Base-by-base conservation (phyloP, 2,113 vertebrate species). In the Scomber colias region DNA sequence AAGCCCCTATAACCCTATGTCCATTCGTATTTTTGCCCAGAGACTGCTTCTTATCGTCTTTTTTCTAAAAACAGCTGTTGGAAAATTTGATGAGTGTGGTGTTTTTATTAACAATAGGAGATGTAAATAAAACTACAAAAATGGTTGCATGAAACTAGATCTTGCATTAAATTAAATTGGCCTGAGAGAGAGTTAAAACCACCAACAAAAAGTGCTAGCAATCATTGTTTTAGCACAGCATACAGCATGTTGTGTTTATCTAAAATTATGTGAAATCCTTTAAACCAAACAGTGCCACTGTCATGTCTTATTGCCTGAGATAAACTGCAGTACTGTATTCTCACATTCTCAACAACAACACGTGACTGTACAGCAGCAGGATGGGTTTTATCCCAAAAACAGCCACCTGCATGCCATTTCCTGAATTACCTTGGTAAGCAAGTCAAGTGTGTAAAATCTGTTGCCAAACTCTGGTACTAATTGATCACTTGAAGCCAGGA, bases 391-490 rank as follows among this genome's bases (percentile, higher is more conserved):
- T 55, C 21, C 57, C 56, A 60, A 82, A 84, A 59, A 71, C 71
- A 69, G 78, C 51, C 77, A 59, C 83, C 79, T 82, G 35, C 57
- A 54, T 54, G 57, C 67, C 71, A 79, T 87, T 87, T 87, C 82
- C 75, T 74, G 79, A 62, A 55, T 60, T 40, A 59, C 84, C 67
- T 48, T 31, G 49, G 76, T 65, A 62, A 78, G 60, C 3, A 16
- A 78, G 70, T 73, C 56, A 40, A 71, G 64, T 69, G 71, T 85
- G 71, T 80, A 60, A 82, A 87, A 79, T 19, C 27, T 45, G 44
- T 49, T 71, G 61, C 80, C 83, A 85, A 75, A 79, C 72, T 62
- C 57, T 27, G 53, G 61, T 71, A 70, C 79, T 76, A 79, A 80
- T 64, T 82, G 71, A 80, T 77, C 74, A 56, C 67, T 83, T 54